Evolutionary conservation across 2,113 vertebrate species (phyloP).

Genomic region (Suncus etruscus): DNA sequence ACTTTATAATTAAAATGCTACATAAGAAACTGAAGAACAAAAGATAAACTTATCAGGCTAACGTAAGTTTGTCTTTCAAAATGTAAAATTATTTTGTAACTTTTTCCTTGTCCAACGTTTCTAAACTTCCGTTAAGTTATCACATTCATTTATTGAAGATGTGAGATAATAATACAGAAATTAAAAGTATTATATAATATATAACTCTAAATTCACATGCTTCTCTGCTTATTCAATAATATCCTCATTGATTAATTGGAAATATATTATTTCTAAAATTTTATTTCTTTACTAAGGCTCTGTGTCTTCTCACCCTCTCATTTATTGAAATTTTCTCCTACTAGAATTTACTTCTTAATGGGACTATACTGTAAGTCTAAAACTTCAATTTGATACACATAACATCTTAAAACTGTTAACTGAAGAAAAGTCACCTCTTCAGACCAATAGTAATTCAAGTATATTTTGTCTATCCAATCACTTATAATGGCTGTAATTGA

Average conservation of each 20-base stretch:
- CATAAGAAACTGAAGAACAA: too few relatives aligned
- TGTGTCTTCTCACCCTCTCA: background rate
- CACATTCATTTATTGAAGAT: background rate
- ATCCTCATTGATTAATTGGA: background rate
- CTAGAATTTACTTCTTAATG: background rate
- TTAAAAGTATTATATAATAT: background rate
- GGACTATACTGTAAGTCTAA: background rate
- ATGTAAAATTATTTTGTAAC: background rate
- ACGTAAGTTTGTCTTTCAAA: background rate
- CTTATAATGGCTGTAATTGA: background rate
- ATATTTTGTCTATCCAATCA: background rate
- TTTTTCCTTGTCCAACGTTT: background rate
- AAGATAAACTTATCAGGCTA: too few relatives aligned
- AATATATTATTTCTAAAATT: background rate
- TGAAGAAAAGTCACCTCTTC: background rate
- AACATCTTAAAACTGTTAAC: background rate
- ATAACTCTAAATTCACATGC: background rate
- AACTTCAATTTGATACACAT: background rate
- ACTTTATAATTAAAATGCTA: background rate
- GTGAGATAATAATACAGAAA: background rate
- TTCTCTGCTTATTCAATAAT: background rate
- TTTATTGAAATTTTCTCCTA: background rate
- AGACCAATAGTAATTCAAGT: background rate
- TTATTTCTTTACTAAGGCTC: background rate
- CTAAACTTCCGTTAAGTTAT: background rate